Evolutionary conservation across 2,888 invertebrate species (phyloP), one percentile per base, ranked within the genome.

Genomic region (Aspidapion aeneum): DNA sequence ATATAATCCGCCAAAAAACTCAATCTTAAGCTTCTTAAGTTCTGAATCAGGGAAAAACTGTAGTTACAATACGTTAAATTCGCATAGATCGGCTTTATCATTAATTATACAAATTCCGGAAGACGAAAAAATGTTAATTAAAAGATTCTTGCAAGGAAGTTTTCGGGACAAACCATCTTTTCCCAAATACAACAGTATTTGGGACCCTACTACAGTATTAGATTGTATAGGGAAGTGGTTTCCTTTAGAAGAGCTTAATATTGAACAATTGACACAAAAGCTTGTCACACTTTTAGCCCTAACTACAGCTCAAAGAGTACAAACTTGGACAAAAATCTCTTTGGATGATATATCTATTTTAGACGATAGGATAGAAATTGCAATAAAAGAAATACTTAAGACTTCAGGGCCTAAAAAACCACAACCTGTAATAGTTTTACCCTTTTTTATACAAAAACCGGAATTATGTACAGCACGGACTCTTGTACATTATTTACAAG

Each of bases 231-330:
- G 21, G 22, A 60, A 54, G 2, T 54, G 52, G 60, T 19, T 20
- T 50, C 48, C 60, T 12, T 54, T 54, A 19, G 60, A 60, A n/a
- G 20, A 50, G 12, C 21, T 60, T 20, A 54, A 1, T n/a, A 54
- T 60, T 55, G 55, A 52, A 18, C 18, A 54, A 21, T n/a, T 60
- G 21, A 60, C 60, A 18, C 54, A 60, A 7, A 60, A 60, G 19
- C 20, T 54, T 55, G 60, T 60, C 54, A 60, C 60, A 56, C 52
- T 60, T 17, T 55, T 60, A 55, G 60, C 55, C 21, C 21, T 52
- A 9, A 54, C 54, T 17, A 60, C 60, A 20, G 60, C 61, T 7
- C 35, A 35, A 7, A 3, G 35, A 35, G 35, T 35, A 3, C 35
- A 35, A 35, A 35, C 35, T 35, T 12, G 3, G 5, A 7, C 35